Evolutionary conservation across 92 coral and sea anemone genomes (phyloP), one percentile per base, ranked within the genome.

Genomic region (Phenganax stokvisi): DNA sequence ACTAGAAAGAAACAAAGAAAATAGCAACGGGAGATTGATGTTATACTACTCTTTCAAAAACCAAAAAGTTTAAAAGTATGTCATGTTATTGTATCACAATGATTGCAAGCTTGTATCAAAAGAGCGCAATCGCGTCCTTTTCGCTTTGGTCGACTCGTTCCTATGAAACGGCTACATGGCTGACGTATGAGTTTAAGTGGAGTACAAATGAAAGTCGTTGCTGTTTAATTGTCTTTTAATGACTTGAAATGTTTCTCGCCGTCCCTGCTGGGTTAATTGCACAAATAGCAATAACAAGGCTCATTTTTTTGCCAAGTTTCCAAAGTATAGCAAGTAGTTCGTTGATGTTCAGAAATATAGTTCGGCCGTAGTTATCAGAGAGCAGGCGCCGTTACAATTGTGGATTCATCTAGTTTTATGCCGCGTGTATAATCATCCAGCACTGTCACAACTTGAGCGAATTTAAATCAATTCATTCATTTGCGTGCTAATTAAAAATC

Each of bases 381-480:
- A 27, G 58, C 58, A 56, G 30, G 12, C 8, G n/a, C 67, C 60
- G 37, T 76, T 54, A 69, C 74, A 8, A 8, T 17, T 29, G 12
- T 6, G 12, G n/a, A 20, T 25, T 69, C 51, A 28, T 17, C 12
- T 9, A 3, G 52, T 52, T 51, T 73, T 29, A 51, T 54, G 7
- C n/a, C 79, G 5, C 66, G 10, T 16, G 60, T 55, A 37, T 17
- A 13, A 61, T 51, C 54, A 51, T 31, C 53, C 69, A 59, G 25
- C 20, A 52, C 81, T 15, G 53, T 76, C 69, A 76, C 81, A 57
- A 55, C 51, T 16, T 12, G 17, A 27, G 29, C 47, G 69, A 76
- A 76, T 76, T 53, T 76, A 76, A 58, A 76, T 76, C 54, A n/a
- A 76, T 76, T 76, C 81, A 76, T 76, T 76, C 81, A 76, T 76